Base-by-base conservation (phyloP, 2,888 invertebrate genomes). In the Volucella zonaria region DNA sequence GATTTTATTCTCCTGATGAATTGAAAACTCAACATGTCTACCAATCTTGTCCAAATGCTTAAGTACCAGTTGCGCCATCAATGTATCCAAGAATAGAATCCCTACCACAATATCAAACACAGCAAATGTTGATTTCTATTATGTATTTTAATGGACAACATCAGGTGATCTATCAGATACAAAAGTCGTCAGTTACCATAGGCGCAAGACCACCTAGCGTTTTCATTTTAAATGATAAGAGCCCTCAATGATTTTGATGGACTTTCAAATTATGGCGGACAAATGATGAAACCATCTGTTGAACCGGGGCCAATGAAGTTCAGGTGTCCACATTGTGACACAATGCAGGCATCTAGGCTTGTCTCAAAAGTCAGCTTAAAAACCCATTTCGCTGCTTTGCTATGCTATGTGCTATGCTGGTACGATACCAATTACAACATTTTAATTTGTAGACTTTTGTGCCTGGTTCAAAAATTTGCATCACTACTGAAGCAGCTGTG, bases 401-500 rank as follows among this genome's bases (percentile, higher is more conserved):
- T 78, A 1, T 73, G 89, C 31, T 88, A 88, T 18, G 15, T 51
- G 12, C 3, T 10, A 54, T 31, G 10, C 14, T 1, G 8, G n/a
- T 38, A 14, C 12, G 56, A 56, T 40, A n/a, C 4, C 38, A 8
- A 11, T 23, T 11, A 38, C 38, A 23, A 18, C 47, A 11, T 56
- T 43, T 45, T 23, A 51, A 12, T 45, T 67, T 49, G 8, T 62
- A 88, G 87, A 0, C 64, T 87, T 0, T 0, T 88, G 2, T 89
- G 87, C 42, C 38, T 87, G 23, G 82, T 61, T 88, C 75, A 77
- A 86, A 73, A 87, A 80, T 12, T 43, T 76, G 12, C 86, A 88
- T 68, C 89, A 89, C 42, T 88, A 87, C 64, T 88, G 88, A 82
- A 78, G 58, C 40, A 79, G 81, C 38, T 88, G 89, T 54, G 87